Conservation (phyloP, 2,113 vertebrate species). For the Ciconia stormi region DNA sequence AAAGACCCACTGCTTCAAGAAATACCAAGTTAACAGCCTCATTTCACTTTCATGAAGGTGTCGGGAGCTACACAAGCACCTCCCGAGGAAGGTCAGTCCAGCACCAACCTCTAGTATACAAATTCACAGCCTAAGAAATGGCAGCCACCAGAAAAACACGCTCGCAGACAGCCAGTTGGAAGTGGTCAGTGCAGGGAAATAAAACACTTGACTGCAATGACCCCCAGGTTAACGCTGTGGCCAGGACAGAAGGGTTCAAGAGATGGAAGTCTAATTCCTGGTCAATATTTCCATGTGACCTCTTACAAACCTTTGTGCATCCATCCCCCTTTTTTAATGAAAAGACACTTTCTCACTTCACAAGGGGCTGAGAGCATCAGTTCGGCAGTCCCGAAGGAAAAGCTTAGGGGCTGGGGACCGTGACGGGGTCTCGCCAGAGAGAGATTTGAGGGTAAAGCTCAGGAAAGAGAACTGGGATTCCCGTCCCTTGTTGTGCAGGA, state of each 20-base stretch:
- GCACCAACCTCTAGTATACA: neutral
- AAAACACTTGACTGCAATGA: neutral
- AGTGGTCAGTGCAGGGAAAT: neutral
- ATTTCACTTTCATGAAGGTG: neutral
- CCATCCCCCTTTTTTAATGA: neutral
- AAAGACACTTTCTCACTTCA: accelerated
- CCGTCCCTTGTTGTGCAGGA: neutral
- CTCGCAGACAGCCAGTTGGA: neutral
- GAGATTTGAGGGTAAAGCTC: neutral
- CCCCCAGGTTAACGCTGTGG: accelerated
- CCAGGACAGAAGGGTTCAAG: neutral
- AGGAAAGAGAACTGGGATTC: neutral
- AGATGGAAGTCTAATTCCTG: neutral
- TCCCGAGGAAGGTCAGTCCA: neutral
- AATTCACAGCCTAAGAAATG: neutral
- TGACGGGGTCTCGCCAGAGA: accelerated
- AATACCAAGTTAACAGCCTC: neutral
- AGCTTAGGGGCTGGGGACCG: accelerated
- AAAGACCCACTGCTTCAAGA: neutral
- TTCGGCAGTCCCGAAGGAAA: neutral
- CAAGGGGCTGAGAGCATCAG: neutral
- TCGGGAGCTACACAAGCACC: neutral
- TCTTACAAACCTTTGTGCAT: neutral
- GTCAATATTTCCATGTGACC: neutral
- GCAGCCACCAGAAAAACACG: neutral